Conservation (phyloP, 1,140 invertebrate species). For the Platorchestia sp. region DNA sequence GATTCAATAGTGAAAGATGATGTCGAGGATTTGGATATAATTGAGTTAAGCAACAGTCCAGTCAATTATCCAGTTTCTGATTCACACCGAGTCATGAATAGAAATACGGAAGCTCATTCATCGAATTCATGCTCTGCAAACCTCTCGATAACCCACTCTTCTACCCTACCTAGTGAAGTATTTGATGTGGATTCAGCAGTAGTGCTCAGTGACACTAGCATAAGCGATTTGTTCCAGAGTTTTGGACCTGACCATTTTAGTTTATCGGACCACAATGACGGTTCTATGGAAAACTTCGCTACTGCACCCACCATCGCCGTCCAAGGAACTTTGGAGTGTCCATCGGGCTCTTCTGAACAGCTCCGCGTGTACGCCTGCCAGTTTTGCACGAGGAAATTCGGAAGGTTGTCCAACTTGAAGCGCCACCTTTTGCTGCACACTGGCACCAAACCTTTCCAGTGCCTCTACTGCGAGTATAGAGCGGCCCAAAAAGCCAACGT, state of each 20-base stretch:
- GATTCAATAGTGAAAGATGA: background rate
- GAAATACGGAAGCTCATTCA: background rate
- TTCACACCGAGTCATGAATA: background rate
- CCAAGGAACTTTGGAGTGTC: background rate
- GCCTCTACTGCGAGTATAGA: constrained; percentile 44
- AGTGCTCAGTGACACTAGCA: background rate
- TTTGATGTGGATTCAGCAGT: background rate
- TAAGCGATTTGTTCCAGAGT: constrained; percentile 4
- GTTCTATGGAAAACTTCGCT: background rate
- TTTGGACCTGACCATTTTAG: background rate
- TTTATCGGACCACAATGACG: background rate
- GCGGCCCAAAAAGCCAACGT: constrained; percentile 53
- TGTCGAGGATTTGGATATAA: background rate
- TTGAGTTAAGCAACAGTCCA: background rate
- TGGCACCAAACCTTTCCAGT: constrained; percentile 47
- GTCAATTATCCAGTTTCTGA: background rate
- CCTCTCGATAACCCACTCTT: background rate
- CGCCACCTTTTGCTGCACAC: constrained; percentile 58
- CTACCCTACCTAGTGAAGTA: background rate
- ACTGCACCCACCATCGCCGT: background rate
- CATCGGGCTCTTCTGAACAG: background rate
- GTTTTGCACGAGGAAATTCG: constrained; percentile 56
- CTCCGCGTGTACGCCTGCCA: constrained; percentile 25
- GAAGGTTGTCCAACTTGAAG: constrained; percentile 55
- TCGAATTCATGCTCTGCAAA: background rate